These are phyloP conservation scores for Calcarius lapponicus DNA, from an alignment of 2,797 vertebrate genomes.

Conservation along the genomic window DNA sequence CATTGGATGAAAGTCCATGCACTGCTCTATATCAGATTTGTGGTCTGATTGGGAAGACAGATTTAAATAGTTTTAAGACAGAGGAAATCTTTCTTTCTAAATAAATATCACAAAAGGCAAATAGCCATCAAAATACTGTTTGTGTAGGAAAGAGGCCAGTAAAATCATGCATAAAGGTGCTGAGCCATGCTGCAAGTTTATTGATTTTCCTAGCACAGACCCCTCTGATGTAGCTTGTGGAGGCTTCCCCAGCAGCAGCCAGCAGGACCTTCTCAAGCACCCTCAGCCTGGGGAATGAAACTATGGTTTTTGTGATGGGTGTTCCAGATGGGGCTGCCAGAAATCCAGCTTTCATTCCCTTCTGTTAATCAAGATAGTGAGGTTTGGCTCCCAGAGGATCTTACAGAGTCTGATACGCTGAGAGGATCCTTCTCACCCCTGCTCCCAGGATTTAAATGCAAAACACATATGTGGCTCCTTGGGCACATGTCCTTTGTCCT, in stretches of 20 bases:
- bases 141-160: slow-evolving; percentile 24
- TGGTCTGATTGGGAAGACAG: slow-evolving; percentile 14
- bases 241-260: neutral
- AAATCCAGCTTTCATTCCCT: neutral
- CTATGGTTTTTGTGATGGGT: neutral
- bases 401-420: neutral
- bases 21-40: neutral
- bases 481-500: neutral
- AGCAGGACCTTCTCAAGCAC: neutral
- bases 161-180: neutral
- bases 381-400: neutral
- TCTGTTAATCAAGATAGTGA: neutral
- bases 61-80: slow-evolving; percentile 38
- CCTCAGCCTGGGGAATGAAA: neutral
- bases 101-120: slow-evolving; percentile 34
- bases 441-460: neutral
- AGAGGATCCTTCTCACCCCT: neutral
- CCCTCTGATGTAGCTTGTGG: neutral
- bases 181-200: neutral
- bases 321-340: neutral
- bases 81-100: slow-evolving; percentile 43
- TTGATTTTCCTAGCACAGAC: neutral
- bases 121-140: slow-evolving; percentile 18
- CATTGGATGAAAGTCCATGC: neutral
- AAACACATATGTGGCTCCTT: neutral